These are phyloP conservation scores for Lamprotornis superbus DNA, from an alignment of 2,113 vertebrate species.

Conservation along the genomic window DNA sequence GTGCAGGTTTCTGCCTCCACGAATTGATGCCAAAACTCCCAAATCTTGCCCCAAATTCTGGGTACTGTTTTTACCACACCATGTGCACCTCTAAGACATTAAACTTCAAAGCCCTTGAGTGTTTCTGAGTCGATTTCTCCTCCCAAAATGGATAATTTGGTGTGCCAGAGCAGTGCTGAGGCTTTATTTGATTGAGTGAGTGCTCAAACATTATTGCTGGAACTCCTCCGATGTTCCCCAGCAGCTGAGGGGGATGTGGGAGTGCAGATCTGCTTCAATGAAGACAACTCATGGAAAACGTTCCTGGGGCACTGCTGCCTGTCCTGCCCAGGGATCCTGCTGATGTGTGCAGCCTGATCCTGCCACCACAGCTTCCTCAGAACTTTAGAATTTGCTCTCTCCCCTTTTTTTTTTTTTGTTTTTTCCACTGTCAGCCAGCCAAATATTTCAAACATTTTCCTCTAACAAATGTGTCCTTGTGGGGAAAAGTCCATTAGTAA, in stretches of 20 bases:
- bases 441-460: conserved; percentile 45
- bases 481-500: conserved; percentile 54
- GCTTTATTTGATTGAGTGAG: not conserved
- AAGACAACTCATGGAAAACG: not conserved
- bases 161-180: not conserved
- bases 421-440: not conserved
- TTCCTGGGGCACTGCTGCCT: not conserved
- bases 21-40: not conserved
- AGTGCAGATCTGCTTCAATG: not conserved
- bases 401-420: not conserved
- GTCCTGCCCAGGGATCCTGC: not conserved
- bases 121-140: not conserved
- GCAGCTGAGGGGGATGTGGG: not conserved
- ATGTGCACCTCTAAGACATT: rapidly evolving
- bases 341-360: not conserved
- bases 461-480: conserved; percentile 50
- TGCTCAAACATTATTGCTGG: not conserved
- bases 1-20: not conserved
- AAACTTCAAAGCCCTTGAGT: rapidly evolving
- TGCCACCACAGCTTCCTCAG: not conserved
- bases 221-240: not conserved
- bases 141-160: not conserved
- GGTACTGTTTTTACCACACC: not conserved
- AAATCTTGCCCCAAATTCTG: not conserved
- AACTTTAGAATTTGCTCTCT: conserved; percentile 35